Evolutionary conservation across 2,888 invertebrate species (phyloP).

Genomic region (Drosophila anomalata): DNA sequence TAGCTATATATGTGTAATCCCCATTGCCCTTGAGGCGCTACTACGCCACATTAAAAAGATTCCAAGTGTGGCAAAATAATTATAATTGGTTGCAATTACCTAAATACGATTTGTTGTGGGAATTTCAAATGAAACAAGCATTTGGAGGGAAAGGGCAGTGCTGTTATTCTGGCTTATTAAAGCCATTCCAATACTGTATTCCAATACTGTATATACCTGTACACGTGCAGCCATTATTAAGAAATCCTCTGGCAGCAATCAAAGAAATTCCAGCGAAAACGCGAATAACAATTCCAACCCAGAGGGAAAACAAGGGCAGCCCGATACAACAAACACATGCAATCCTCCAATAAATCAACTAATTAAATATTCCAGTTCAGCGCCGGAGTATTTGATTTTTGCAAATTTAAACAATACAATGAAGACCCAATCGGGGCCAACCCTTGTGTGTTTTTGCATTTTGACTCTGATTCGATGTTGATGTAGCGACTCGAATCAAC

Average conservation of each 20-base stretch:
- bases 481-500: slow-evolving; percentile 65
- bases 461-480: slow-evolving; percentile 65
- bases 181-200: not conserved
- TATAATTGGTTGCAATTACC: slow-evolving; percentile 14
- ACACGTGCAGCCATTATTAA: slow-evolving; percentile 20
- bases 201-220: not conserved
- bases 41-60: not conserved
- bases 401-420: slow-evolving; percentile 56
- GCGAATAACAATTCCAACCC: slow-evolving; percentile 20
- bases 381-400: slow-evolving; percentile 60
- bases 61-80: slow-evolving; percentile 16
- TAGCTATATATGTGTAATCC: not conserved
- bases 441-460: slow-evolving; percentile 32
- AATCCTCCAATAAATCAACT: slow-evolving; percentile 57
- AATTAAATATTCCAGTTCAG: slow-evolving; percentile 70
- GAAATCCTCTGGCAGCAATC: slow-evolving; percentile 4
- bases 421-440: slow-evolving; percentile 35
- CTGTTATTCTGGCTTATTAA: slow-evolving; percentile 6
- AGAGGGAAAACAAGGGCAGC: slow-evolving; percentile 40
- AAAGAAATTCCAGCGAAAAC: slow-evolving; percentile 21
- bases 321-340: slow-evolving; percentile 28
- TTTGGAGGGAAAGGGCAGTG: not conserved
- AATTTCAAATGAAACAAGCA: not conserved
- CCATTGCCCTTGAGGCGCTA: not conserved
- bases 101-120: slow-evolving; percentile 1